Conservation (phyloP, 2,113 vertebrate species). For the Sula dactylatra region DNA sequence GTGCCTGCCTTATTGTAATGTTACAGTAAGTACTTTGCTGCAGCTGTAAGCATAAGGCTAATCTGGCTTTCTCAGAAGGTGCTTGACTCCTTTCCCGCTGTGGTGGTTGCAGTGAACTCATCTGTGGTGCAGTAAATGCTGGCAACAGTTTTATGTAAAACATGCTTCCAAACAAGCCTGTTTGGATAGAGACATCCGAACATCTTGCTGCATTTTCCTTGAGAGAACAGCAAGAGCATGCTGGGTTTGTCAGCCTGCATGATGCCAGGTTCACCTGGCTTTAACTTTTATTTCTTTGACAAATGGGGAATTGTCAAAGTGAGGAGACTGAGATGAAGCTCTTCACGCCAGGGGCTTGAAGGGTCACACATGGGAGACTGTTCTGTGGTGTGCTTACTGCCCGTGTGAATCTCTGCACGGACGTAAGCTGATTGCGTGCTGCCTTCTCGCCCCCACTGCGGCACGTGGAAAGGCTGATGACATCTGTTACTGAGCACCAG, state of each 20-base stretch:
- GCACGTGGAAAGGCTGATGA: background rate
- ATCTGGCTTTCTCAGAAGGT: background rate
- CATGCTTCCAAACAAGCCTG: background rate
- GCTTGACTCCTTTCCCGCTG: background rate
- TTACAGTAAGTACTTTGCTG: background rate
- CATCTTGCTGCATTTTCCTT: background rate
- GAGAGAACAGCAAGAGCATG: background rate
- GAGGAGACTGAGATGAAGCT: background rate
- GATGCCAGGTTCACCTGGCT: background rate
- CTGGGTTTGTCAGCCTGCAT: background rate
- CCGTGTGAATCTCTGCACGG: background rate
- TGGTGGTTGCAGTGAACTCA: background rate
- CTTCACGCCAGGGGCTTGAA: background rate
- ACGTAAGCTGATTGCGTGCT: background rate
- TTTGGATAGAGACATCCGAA: background rate
- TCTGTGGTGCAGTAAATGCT: background rate
- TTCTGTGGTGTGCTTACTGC: background rate
- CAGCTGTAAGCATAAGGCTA: background rate
- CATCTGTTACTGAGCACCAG: background rate
- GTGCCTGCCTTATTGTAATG: background rate
- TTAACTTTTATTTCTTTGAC: background rate
- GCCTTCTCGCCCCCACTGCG: rapidly evolving
- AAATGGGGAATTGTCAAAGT: background rate
- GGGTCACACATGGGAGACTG: background rate
- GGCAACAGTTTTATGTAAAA: background rate